phyloP scores from a whole-genome alignment of 2,797 vertebrate species.

The Kryptopterus vitreolus region DNA sequence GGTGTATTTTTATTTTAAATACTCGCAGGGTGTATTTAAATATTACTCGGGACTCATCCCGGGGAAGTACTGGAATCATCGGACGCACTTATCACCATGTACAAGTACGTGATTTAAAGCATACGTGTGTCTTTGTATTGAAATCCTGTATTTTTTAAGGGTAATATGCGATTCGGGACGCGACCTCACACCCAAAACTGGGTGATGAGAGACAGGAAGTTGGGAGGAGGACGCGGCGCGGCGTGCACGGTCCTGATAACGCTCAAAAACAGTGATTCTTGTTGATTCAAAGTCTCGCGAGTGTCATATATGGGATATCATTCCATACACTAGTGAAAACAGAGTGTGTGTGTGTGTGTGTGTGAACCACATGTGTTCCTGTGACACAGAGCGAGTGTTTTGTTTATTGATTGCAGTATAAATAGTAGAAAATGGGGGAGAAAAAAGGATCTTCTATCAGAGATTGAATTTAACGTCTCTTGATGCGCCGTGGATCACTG shows the following conservation, averaged over 20 bases:
- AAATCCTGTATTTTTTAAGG: not conserved
- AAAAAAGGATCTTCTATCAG: slow-evolving; percentile 18
- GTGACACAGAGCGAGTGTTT: slow-evolving; percentile 60
- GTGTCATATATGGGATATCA: slow-evolving; percentile 31
- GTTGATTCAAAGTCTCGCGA: slow-evolving; percentile 37
- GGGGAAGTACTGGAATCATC: not conserved
- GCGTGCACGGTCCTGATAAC: slow-evolving; percentile 58
- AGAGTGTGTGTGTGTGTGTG: not conserved
- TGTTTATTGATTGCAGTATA: slow-evolving; percentile 64
- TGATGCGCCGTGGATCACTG: not conserved
- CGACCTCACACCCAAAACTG: slow-evolving; percentile 35
- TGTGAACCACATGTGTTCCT: slow-evolving; percentile 34
- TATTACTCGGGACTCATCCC: not conserved
- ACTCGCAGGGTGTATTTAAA: too few relatives aligned
- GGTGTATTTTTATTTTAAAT: not conserved
- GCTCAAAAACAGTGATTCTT: slow-evolving; percentile 47
- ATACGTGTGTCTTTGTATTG: not conserved
- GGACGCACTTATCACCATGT: not conserved
- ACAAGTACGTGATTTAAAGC: not conserved
- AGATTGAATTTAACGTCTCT: not conserved
- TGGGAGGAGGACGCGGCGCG: slow-evolving; percentile 59
- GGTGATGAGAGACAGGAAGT: slow-evolving; percentile 71
- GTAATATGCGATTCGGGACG: not conserved
- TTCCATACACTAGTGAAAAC: too few relatives aligned
- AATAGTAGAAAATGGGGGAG: slow-evolving; percentile 54